Base-by-base conservation (phyloP, 2,797 vertebrate species). In the Danionella dracula region DNA sequence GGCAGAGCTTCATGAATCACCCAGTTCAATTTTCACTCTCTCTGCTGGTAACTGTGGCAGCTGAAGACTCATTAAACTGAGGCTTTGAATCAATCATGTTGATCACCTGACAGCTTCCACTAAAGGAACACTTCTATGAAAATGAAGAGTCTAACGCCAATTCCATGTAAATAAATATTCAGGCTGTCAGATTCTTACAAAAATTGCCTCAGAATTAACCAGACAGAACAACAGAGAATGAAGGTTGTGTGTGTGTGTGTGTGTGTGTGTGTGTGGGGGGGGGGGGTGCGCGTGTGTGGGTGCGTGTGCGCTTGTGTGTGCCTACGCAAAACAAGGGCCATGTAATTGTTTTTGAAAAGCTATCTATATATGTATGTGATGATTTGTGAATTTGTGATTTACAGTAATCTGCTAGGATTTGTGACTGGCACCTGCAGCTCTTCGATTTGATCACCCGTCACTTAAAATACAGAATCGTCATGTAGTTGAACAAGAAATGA, bases 1-100 rank as follows among this genome's bases (percentile, higher is more conserved):
- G 41, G 46, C 62, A 62, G 68, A 29, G 68, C 35, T 73, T 79
- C 78, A 81, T 81, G 68, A 77, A 79, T 81, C 75, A 71, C 66
- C 45, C 61, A 72, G 72, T 76, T 82, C 63, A 75, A 75, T 56
- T 50, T 34, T 53, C 40, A 42, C 71, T 66, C 54, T 57, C 70
- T 63, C 44, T 72, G 70, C 68, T 73, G 70, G 59, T 56, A 68
- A 66, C 59, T 60, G 66, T 55, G 29, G 8, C 57, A 46, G 66
- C 65, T 42, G 56, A 70, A 66, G 37, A 74, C 79, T 85, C 70
- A 84, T 81, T 80, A 80, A 56, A 56, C 42, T 34, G 37, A 66
- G 76, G 73, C 58, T 16, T 19, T 11, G 9, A 76, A 76, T 75
- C 69, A 58, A 74, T 82, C 76, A 76, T 55, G 61, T 20, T 74